A percentile compares a stretch with the other conserved stretches of the same genome.
Evolutionary conservation across 37 sponge, comb jelly and placozoan genomes (phyloP).

Genomic region (Geodia barretti): DNA sequence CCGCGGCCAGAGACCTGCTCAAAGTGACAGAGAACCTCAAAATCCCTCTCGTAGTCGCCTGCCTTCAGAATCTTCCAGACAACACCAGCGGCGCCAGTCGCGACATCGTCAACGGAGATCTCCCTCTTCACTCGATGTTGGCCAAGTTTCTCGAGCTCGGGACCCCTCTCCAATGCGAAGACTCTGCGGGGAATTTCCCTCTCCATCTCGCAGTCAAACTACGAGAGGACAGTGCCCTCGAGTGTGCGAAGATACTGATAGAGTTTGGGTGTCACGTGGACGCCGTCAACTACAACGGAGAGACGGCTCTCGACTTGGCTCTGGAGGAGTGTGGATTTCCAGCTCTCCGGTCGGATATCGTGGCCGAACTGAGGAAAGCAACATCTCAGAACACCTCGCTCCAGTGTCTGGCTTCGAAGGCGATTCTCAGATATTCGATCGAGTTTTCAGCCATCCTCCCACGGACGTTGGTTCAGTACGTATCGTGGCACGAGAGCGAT

Average conservation of each 20-base stretch:
- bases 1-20: conserved; percentile 20
- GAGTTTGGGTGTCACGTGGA: conserved; percentile 69
- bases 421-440: conserved; percentile 21
- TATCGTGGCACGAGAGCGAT: conserved; percentile 63
- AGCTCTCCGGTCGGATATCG: neutral
- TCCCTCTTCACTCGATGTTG: conserved; percentile 56
- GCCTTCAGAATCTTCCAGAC: conserved; percentile 56
- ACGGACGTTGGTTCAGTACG: conserved; percentile 26
- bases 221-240: conserved; percentile 33
- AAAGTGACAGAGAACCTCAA: conserved; percentile 4
- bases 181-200: conserved; percentile 64
- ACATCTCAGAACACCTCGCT: conserved; percentile 18
- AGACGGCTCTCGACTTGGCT: conserved; percentile 62
- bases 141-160: conserved; percentile 46
- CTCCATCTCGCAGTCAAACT: conserved; percentile 74
- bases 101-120: conserved; percentile 29
- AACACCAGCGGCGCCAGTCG: conserved; percentile 28
- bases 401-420: conserved; percentile 52
- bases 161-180: conserved; percentile 43
- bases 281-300: conserved; percentile 61
- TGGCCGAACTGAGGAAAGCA: conserved; percentile 13
- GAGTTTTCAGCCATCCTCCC: conserved; percentile 46
- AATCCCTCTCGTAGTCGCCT: conserved; percentile 46
- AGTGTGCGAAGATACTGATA: conserved; percentile 42
- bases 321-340: neutral